phyloP scores from a whole-genome alignment of 2,797 vertebrate species.

The Pantherophis alleghaniensis region DNA sequence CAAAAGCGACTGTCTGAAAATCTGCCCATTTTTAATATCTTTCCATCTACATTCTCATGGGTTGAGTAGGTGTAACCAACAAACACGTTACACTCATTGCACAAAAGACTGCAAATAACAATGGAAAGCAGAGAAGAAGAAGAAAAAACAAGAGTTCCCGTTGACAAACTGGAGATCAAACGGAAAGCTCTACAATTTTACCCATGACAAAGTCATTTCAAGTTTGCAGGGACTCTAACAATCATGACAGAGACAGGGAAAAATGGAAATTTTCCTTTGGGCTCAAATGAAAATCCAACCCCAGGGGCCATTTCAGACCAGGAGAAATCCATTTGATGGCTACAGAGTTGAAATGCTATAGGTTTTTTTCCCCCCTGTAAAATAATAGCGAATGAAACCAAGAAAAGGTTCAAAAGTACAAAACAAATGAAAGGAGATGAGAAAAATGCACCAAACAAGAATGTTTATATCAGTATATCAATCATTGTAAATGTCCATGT shows the following conservation, averaged over 20 bases:
- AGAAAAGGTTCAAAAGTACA: neutral
- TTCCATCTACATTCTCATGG: neutral
- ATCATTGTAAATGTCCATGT: neutral
- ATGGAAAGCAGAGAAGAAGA: neutral
- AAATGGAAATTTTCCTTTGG: neutral
- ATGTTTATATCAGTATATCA: neutral
- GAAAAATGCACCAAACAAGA: neutral
- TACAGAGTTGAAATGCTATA: neutral
- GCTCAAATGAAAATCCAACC: neutral
- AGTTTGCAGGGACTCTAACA: neutral
- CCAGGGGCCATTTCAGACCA: neutral
- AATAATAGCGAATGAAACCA: neutral
- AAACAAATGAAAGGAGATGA: neutral
- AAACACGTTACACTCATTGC: neutral
- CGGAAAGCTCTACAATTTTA: neutral
- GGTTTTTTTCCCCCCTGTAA: accelerated
- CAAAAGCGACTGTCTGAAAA: neutral
- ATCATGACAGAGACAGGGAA: too few species aligned
- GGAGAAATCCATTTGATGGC: neutral
- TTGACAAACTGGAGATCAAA: neutral
- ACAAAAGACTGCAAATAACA: neutral
- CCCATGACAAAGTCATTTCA: neutral
- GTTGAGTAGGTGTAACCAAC: neutral
- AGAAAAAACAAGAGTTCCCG: neutral
- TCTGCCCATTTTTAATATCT: neutral